Base-by-base conservation (phyloP, 2,888 invertebrate genomes). In the Troilus luridus region DNA sequence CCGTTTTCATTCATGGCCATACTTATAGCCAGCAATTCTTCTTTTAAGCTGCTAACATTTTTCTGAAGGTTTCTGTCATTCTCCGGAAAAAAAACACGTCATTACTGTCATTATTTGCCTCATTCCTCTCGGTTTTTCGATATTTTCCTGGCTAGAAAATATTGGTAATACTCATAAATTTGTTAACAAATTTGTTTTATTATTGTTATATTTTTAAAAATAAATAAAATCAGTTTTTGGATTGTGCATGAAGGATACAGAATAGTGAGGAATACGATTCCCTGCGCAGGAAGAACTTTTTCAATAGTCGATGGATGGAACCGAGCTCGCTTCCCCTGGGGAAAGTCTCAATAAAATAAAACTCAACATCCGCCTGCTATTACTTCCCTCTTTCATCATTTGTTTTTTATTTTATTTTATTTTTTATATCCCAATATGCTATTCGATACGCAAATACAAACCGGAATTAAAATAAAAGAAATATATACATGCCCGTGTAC, bases 251-350 rank as follows among this genome's bases (percentile, higher is more conserved):
- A 67, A 24, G 24, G 27, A 67, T 12, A 67, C 11, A 12, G 67
- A 27, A 3, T 14, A 12, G 67, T 67, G 67, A 67, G 24, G 67
- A 67, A 67, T 67, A 27, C 9, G 67, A 67, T 12, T 12, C 67
- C 12, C 12, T 67, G 67, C 24, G 24, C 67, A 67, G 67, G 24
- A 12, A 67, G 67, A 64, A 67, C 67, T 67, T 67, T 67, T 67
- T 67, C 67, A 67, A 67, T 67, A 67, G 67, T 67, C 67, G 67
- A 67, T 67, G 67, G 14, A 67, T 67, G 67, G 67, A 67, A 24
- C 67, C 12, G 67, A 67, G 24, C 24, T 24, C 67, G 27, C 14
- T 24, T 67, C 67, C 27, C 41, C 67, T 67, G 8, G 67, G 67
- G 67, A 24, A 67, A 24, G 10, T 14, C 14, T 24, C 67, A 27